These are phyloP conservation scores for Cataglyphis altisquamis DNA, from an alignment of 2,888 invertebrate species.

Conservation along the genomic window DNA sequence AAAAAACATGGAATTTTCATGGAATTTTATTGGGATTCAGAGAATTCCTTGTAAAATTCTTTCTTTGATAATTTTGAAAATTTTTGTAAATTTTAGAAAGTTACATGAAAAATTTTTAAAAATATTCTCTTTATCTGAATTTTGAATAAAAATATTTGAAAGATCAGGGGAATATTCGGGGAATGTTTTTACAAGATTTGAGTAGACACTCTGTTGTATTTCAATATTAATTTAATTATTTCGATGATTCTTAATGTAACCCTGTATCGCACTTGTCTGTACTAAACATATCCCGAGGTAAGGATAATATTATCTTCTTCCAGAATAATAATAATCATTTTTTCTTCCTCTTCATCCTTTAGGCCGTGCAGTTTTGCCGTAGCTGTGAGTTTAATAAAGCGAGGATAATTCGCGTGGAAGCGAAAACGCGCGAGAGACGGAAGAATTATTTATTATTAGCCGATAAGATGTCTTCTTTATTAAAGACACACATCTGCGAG, in stretches of 20 bases:
- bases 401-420: neutral
- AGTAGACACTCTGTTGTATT: neutral
- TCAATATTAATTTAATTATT: neutral
- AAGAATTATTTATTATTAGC: constrained; percentile 33
- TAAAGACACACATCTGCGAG: constrained; percentile 31
- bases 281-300: neutral
- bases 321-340: constrained; percentile 10
- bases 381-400: neutral
- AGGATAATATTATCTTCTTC: constrained; percentile 6
- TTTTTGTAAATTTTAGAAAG: no score
- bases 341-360: neutral
- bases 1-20: no score
- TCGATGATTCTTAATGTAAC: neutral
- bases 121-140: no score
- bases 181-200: no score
- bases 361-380: neutral
- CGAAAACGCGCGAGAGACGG: neutral
- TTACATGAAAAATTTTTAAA: no score
- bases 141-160: no score
- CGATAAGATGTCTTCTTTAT: constrained; percentile 7
- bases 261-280: neutral
- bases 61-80: no score
- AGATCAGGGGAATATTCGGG: no score
- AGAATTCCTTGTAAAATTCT: no score
- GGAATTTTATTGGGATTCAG: no score